Base-by-base conservation (phyloP, 2,797 vertebrate genomes). In the Xenopus petersii region DNA sequence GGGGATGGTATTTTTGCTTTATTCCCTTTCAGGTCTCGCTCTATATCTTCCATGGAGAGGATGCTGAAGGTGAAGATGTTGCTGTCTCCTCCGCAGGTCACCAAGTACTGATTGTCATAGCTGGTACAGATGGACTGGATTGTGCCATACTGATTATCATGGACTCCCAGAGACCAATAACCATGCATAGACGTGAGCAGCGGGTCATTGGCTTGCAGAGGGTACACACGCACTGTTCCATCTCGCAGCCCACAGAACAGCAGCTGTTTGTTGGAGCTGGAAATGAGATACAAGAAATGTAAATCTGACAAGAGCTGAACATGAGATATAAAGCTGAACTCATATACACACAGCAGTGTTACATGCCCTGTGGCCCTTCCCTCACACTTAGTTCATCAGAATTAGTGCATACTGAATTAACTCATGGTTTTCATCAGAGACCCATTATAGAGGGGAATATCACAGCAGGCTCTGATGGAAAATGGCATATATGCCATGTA, bases 241-340 rank as follows among this genome's bases (percentile, higher is more conserved):
- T 94, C 89, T 81, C 88, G 86, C 96, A 96, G 93, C 67, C 97
- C 97, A 62, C 95, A 98, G 81, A 98, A 85, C 88, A 98, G 86
- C 84, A 96, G 82, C 12, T 81, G 75, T 60, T 86, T 84, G 71
- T 82, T 80, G 60, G 86, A 80, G 80, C 97, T 99, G 75, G 10
- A 70, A 21, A 58, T 2, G 17, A 12, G 55, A 65, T 1, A 24
- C 8, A 46, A 54, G 47, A 11, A 54, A 4, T 10, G 9, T 48
- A 48, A 48, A 49, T 49, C 48, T 9, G 13, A 3, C 3, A 3
- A 11, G 48, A 49, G 2, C 48, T 3, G 13, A 11, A 10, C 48
- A 10, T 13, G 48, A 49, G 13, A 3, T 10, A 51, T 4, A 51
- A 51, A 51, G 15, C 36, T 42, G 36, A 9, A 9, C 36, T 42